Conservation (phyloP, 2,113 vertebrate genomes). For the Heptranchias perlo region DNA sequence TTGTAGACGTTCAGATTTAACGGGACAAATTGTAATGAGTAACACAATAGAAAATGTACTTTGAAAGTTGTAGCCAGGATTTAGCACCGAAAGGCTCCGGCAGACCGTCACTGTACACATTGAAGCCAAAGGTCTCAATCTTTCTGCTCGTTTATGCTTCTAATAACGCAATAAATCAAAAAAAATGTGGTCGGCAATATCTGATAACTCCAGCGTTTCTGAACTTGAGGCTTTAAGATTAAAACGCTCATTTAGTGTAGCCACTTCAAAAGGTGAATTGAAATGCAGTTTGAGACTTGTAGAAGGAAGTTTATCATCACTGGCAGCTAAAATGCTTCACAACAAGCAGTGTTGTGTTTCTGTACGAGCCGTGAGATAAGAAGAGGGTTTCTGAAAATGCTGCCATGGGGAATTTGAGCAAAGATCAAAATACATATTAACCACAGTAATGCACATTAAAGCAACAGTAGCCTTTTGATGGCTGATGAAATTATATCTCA, state of each 20-base stretch:
- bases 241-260: neutral
- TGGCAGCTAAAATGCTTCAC: neutral
- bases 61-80: neutral
- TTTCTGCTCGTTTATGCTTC: neutral
- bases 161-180: neutral
- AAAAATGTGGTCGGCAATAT: neutral
- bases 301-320: neutral
- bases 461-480: neutral
- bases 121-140: neutral
- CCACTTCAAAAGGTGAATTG: slow-evolving; percentile 3
- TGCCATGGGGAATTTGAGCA: neutral
- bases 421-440: slow-evolving; percentile 22
- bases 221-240: slow-evolving; percentile 2
- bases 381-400: neutral
- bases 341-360: slow-evolving; percentile 13
- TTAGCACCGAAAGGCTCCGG: neutral
- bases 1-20: neutral
- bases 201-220: neutral
- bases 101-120: neutral
- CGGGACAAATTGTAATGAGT: neutral
- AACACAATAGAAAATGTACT: neutral
- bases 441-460: slow-evolving; percentile 15
- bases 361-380: neutral
- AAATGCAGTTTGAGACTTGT: neutral
- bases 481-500: neutral